phyloP scores from a whole-genome alignment of 2,797 vertebrate genomes.

The Sebastes wilsoni region DNA sequence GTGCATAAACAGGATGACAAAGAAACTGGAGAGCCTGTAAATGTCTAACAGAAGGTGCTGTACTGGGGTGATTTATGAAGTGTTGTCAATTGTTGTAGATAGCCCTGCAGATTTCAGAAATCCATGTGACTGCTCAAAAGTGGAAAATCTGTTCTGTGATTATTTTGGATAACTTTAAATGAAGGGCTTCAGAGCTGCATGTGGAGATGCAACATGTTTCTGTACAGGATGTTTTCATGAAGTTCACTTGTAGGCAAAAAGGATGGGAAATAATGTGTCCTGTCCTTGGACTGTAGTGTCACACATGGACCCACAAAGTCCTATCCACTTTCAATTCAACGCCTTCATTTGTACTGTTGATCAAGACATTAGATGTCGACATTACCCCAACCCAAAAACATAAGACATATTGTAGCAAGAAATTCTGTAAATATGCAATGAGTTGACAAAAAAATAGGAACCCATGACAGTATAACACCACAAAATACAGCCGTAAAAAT shows the following conservation, averaged over 20 bases:
- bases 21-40: constrained; percentile 58
- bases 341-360: not conserved
- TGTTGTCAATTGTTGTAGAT: constrained; percentile 41
- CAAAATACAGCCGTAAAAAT: not conserved
- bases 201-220: not conserved
- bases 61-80: constrained; percentile 55
- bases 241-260: constrained; percentile 22
- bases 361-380: not conserved
- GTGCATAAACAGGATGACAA: constrained; percentile 62
- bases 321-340: not conserved
- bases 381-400: not conserved
- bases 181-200: not conserved
- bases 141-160: constrained; percentile 21
- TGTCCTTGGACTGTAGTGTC: constrained; percentile 24
- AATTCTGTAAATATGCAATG: not conserved
- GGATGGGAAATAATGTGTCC: constrained; percentile 1
- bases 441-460: not conserved
- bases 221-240: constrained; percentile 20
- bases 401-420: not conserved
- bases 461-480: not conserved
- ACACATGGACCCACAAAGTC: not conserved
- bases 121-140: constrained; percentile 24
- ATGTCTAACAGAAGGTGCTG: constrained; percentile 57
- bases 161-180: constrained; percentile 14
- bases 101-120: constrained; percentile 49